A percentile compares a stretch with the other conserved stretches of the same genome.
These are phyloP conservation scores for Ophion obscuratus DNA, from an alignment of 2,888 invertebrate species.

Conservation along the genomic window DNA sequence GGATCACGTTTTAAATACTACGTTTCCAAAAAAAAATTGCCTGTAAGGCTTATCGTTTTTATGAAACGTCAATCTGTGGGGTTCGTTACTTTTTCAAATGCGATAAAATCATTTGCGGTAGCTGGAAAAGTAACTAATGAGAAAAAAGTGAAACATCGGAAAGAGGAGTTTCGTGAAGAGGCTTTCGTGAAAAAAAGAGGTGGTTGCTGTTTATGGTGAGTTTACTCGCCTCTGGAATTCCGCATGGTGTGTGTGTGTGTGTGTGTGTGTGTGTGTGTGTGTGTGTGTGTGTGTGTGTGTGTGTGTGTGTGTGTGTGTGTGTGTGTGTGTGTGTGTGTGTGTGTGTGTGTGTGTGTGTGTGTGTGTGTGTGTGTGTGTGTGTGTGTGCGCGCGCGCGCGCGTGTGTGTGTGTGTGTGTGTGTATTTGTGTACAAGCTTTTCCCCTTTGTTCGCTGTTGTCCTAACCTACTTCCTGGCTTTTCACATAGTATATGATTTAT, in stretches of 20 bases:
- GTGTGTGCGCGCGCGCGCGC: background rate
- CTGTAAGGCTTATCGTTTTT: background rate
- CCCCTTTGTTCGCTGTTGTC: slow-evolving; percentile 28
- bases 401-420: background rate
- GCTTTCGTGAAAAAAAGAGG: slow-evolving; percentile 37
- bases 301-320: background rate
- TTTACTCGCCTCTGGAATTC: slow-evolving; percentile 20
- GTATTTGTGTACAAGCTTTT: slow-evolving; percentile 16
- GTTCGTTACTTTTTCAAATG: slow-evolving; percentile 35
- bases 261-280: background rate
- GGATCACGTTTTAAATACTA: background rate
- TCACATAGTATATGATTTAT: slow-evolving; percentile 54
- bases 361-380: background rate
- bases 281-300: background rate
- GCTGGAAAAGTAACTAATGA: slow-evolving; percentile 47
- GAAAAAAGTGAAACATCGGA: slow-evolving; percentile 34
- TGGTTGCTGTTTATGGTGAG: slow-evolving; percentile 41
- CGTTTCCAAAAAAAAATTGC: slow-evolving; percentile 7
- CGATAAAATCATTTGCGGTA: slow-evolving; percentile 30
- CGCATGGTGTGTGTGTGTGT: background rate
- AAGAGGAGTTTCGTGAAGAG: slow-evolving; percentile 3
- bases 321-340: background rate
- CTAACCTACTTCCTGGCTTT: slow-evolving; percentile 64
- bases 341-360: background rate
- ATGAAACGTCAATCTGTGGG: slow-evolving; percentile 20